phyloP scores from a whole-genome alignment of 2,113 vertebrate genomes.

The Sardina pilchardus region DNA sequence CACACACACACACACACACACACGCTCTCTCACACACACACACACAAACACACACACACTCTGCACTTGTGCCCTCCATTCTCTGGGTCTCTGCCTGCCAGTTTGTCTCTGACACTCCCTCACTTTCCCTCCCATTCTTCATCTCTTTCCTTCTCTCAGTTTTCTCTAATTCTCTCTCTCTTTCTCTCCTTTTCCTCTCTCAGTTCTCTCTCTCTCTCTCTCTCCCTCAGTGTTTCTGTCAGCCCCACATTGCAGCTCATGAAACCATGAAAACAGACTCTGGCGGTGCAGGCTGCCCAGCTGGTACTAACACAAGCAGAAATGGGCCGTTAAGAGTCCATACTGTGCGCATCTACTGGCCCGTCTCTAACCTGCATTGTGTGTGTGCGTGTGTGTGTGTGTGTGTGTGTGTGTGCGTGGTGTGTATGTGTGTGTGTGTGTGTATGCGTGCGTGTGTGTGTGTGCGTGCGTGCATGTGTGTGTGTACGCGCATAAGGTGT shows the following conservation, averaged over 20 bases:
- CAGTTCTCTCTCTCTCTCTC: not conserved
- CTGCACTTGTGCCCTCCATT: not conserved
- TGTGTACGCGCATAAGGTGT: not conserved
- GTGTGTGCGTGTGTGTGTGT: not conserved
- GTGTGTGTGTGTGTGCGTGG: not conserved
- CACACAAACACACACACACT: no score
- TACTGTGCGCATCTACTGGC: not conserved
- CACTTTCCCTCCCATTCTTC: not conserved
- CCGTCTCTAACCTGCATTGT: not conserved
- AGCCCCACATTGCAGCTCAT: not conserved
- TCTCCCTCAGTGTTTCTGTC: not conserved
- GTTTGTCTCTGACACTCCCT: not conserved
- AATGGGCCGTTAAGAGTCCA: constrained; percentile 12
- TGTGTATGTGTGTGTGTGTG: constrained; percentile 13
- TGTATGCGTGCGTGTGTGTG: constrained; percentile 15
- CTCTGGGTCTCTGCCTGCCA: not conserved
- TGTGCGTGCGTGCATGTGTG: not conserved
- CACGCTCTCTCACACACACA: not conserved
- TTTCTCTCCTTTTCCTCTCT: not conserved
- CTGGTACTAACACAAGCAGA: not conserved
- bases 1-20: no score
- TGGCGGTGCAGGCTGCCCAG: not conserved
- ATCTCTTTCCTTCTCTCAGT: not conserved
- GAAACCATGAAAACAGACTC: not conserved
- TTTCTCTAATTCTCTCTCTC: not conserved